Percentiles rank a stretch among this genome's conserved stretches.
phyloP scores from a whole-genome alignment of 92 coral and sea anemone genomes.

The Phymanthus crucifer region DNA sequence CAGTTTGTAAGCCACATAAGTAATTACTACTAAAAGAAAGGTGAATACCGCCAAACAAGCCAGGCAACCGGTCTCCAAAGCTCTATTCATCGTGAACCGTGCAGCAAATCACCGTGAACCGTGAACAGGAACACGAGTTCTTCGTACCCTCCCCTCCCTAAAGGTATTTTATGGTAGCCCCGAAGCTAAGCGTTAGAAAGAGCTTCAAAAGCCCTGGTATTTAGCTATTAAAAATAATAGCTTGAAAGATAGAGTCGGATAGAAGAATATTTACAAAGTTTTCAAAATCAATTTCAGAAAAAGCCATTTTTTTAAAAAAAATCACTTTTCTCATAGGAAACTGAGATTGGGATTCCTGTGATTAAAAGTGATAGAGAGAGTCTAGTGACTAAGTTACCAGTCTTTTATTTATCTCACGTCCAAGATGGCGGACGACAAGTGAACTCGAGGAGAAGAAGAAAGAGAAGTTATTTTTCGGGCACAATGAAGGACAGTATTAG shows the following conservation, averaged over 20 bases:
- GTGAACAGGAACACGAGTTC: neutral
- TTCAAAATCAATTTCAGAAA: too few species aligned
- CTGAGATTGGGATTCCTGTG: neutral
- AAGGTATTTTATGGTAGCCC: neutral
- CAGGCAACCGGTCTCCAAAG: neutral
- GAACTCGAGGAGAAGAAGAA: neutral
- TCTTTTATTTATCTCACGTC: constrained; percentile 14
- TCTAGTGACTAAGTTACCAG: constrained; percentile 31
- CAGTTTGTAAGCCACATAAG: constrained; percentile 63
- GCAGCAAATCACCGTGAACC: too few species aligned
- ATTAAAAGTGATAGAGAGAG: neutral
- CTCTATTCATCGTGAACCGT: neutral
- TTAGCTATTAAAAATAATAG: too few species aligned
- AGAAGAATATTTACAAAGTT: too few species aligned
- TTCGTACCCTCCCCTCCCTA: constrained; percentile 25
- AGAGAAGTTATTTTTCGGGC: neutral
- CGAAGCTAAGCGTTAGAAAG: too few species aligned
- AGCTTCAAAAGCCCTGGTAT: too few species aligned
- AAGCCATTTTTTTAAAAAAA: too few species aligned
- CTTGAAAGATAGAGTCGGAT: too few species aligned
- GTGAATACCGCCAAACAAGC: constrained; percentile 15
- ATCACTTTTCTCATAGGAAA: too few species aligned
- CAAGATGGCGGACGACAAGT: constrained; percentile 46
- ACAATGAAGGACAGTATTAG: constrained; percentile 38
- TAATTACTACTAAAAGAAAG: constrained; percentile 36